phyloP scores from a whole-genome alignment of 2,113 vertebrate genomes.

The Platysteira castanea region DNA sequence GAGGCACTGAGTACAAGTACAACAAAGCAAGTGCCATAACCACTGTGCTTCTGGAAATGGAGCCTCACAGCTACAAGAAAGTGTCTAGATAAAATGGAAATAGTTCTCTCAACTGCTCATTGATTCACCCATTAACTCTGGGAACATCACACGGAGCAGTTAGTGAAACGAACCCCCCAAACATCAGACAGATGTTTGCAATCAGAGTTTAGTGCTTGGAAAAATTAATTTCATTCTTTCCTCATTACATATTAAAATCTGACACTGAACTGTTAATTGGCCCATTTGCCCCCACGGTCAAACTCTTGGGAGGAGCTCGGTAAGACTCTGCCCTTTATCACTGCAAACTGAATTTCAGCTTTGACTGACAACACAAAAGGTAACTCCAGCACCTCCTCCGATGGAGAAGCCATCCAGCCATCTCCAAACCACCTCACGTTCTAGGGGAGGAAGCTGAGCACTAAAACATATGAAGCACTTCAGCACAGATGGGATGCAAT shows the following conservation, averaged over 20 bases:
- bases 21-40: slow-evolving; percentile 52
- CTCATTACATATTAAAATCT: not conserved
- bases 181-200: not conserved
- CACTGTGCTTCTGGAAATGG: not conserved
- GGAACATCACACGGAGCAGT: not conserved
- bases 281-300: not conserved
- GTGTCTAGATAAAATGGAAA: not conserved
- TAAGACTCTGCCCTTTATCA: not conserved
- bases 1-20: slow-evolving; percentile 30
- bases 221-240: not conserved
- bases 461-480: not conserved
- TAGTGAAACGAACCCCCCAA: not conserved
- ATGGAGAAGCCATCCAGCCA: not conserved
- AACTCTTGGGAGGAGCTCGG: not conserved
- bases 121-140: not conserved
- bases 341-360: not conserved
- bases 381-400: not conserved
- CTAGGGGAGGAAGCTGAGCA: not conserved
- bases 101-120: not conserved
- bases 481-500: not conserved
- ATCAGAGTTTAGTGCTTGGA: not conserved
- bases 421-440: not conserved
- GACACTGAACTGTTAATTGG: not conserved
- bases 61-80: not conserved
- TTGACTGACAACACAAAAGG: not conserved